Evolutionary conservation across 1,140 invertebrate species (phyloP).

Genomic region (Eumaeus atala): DNA sequence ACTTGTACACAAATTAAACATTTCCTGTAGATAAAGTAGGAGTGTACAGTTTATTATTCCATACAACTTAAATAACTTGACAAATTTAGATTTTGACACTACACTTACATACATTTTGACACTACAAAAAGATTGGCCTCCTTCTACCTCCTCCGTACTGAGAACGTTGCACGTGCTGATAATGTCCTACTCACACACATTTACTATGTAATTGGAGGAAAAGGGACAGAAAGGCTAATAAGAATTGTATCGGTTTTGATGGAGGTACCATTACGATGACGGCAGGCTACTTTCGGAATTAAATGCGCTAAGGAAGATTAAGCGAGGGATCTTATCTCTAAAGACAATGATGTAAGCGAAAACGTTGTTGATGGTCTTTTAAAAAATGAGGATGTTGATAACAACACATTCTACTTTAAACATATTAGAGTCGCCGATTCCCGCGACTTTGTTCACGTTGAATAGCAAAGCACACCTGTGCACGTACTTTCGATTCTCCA

Average conservation of each 20-base stretch:
- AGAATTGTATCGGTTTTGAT: slow-evolving; percentile 49
- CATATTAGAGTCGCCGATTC: too few species aligned
- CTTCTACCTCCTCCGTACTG: too few species aligned
- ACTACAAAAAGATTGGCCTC: slow-evolving; percentile 13
- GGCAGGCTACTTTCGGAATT: slow-evolving; percentile 65
- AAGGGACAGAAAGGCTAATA: slow-evolving; percentile 34
- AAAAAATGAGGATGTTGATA: slow-evolving; percentile 7
- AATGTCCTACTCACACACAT: slow-evolving; percentile 27
- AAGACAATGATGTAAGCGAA: slow-evolving; percentile 67
- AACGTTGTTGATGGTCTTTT: slow-evolving; percentile 35
- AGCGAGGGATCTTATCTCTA: slow-evolving; percentile 50
- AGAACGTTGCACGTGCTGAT: slow-evolving; percentile 30
- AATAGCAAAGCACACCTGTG: too few species aligned
- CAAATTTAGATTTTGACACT: too few species aligned
- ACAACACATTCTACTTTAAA: too few species aligned
- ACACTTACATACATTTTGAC: too few species aligned
- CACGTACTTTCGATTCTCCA: too few species aligned
- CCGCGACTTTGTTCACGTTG: too few species aligned
- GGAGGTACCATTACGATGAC: slow-evolving; percentile 59
- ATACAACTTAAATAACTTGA: too few species aligned
- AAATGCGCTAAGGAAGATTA: slow-evolving; percentile 68
- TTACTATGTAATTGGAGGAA: slow-evolving; percentile 17
- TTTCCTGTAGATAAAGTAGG: too few species aligned
- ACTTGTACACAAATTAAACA: too few species aligned
- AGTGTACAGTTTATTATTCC: too few species aligned